Percentiles rank a stretch among this genome's conserved stretches.
Evolutionary conservation across 2,113 vertebrate species (phyloP).

Genomic region (Machaerirhynchus nigripectus): DNA sequence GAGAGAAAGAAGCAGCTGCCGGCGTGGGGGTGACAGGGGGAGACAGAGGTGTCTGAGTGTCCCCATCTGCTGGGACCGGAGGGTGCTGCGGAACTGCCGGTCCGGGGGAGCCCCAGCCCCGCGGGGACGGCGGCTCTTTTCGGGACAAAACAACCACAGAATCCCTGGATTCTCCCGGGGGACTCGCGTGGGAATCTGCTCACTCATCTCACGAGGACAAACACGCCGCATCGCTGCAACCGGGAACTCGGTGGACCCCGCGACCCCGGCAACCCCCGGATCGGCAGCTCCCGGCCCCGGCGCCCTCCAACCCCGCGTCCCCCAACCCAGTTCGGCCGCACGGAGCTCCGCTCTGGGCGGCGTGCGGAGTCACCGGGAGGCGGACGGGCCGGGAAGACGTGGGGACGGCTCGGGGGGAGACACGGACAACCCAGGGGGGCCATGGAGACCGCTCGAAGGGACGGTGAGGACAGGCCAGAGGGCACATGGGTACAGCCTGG

Average conservation of each 20-base stretch:
- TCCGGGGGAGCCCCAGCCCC: background rate
- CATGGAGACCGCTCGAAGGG: background rate
- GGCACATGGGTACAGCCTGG: background rate
- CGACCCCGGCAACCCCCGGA: no score
- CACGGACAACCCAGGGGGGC: background rate
- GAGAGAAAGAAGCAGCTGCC: background rate
- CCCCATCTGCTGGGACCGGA: background rate
- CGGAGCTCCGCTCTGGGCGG: background rate
- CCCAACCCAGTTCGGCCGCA: background rate
- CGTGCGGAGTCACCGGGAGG: background rate
- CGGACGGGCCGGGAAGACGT: background rate
- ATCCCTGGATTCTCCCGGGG: background rate
- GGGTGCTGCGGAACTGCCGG: background rate
- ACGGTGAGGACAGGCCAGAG: background rate
- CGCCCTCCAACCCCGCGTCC: background rate
- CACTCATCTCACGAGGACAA: background rate
- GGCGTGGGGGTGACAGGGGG: background rate
- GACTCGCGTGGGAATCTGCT: background rate
- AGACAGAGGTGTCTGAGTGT: background rate
- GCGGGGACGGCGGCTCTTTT: background rate
- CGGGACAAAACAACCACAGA: background rate
- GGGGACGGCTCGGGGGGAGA: background rate
- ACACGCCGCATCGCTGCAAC: background rate
- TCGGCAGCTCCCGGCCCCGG: background rate
- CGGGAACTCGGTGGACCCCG: background rate